Conservation (phyloP, 30 jellyfish, hydroid and myxozoan genomes). For the Aurelia sp. region DNA sequence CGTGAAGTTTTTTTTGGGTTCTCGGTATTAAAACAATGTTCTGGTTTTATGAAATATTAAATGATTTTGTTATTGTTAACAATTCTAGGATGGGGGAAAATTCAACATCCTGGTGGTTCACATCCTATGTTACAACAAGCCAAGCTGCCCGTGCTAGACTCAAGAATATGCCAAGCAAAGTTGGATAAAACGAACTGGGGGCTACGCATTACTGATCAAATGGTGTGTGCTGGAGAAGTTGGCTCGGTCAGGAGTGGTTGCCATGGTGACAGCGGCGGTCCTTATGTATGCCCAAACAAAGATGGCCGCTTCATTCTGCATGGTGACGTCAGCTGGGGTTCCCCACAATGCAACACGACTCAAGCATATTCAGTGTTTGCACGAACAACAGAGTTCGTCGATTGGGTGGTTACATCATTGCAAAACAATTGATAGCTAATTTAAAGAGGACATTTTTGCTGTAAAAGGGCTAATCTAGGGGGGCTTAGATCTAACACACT, state of each 20-base stretch:
- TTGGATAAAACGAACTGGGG: constrained; percentile 50
- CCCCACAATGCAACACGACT: constrained; percentile 63
- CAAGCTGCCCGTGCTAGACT: constrained; percentile 37
- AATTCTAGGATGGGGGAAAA: constrained; percentile 75
- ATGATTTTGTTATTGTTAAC: no score
- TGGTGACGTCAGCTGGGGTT: constrained; percentile 92
- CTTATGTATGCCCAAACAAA: constrained; percentile 68
- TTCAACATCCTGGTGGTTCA: constrained; percentile 57
- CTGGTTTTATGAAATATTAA: no score
- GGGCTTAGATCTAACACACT: no score
- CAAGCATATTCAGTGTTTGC: constrained; percentile 78
- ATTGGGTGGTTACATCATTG: constrained; percentile 61
- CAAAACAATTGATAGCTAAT: constrained; percentile 11
- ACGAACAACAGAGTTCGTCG: constrained; percentile 65
- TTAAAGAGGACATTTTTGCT: no score
- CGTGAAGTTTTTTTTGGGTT: no score
- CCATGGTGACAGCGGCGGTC: constrained; percentile 92
- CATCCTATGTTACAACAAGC: constrained; percentile 67
- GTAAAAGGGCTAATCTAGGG: no score
- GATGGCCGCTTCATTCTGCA: constrained; percentile 60
- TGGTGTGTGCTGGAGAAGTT: constrained; percentile 72
- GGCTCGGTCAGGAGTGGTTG: constrained; percentile 71
- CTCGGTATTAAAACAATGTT: no score
- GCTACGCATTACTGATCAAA: constrained; percentile 33
- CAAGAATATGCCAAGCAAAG: constrained; percentile 43